phyloP scores from a whole-genome alignment of 2,888 invertebrate genomes.

The Campoletis raptor region DNA sequence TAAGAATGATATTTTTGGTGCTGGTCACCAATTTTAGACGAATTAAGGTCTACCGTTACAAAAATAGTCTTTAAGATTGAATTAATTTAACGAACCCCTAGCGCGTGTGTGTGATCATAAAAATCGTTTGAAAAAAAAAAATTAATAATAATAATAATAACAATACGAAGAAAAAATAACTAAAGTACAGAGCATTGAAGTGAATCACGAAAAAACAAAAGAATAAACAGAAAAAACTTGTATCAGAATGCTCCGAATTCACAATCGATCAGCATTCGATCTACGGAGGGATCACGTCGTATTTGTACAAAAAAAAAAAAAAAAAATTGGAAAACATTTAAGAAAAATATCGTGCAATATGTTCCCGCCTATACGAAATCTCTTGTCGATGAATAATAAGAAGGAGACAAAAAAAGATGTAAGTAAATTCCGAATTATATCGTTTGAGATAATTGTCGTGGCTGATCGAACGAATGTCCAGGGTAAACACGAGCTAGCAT shows the following conservation, averaged over 20 bases:
- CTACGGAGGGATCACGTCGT: slow-evolving; percentile 49
- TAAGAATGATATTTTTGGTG: slow-evolving; percentile 80
- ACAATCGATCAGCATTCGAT: slow-evolving; percentile 29
- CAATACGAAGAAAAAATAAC: not conserved
- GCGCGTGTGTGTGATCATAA: slow-evolving; percentile 65
- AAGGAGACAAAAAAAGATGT: not conserved
- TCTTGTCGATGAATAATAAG: not conserved
- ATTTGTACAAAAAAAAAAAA: slow-evolving; percentile 70
- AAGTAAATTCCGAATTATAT: slow-evolving; percentile 20
- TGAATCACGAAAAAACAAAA: slow-evolving; percentile 49
- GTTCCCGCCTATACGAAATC: slow-evolving; percentile 9
- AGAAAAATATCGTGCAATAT: slow-evolving; percentile 10
- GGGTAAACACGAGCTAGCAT: slow-evolving; percentile 57
- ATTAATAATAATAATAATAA: slow-evolving; percentile 25
- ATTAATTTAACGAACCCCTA: slow-evolving; percentile 63
- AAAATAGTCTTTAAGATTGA: slow-evolving; percentile 73
- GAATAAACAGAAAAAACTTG: slow-evolving; percentile 58
- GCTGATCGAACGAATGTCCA: slow-evolving; percentile 56
- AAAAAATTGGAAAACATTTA: slow-evolving; percentile 9
- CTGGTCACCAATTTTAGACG: slow-evolving; percentile 82
- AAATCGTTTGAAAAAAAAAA: slow-evolving; percentile 14
- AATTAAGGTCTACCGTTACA: slow-evolving; percentile 79
- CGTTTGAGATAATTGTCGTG: slow-evolving; percentile 38
- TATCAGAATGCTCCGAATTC: slow-evolving; percentile 58
- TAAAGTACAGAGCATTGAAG: slow-evolving; percentile 40